Conservation (phyloP, 30 jellyfish, hydroid and myxozoan genomes). For the Mastigias papua region DNA sequence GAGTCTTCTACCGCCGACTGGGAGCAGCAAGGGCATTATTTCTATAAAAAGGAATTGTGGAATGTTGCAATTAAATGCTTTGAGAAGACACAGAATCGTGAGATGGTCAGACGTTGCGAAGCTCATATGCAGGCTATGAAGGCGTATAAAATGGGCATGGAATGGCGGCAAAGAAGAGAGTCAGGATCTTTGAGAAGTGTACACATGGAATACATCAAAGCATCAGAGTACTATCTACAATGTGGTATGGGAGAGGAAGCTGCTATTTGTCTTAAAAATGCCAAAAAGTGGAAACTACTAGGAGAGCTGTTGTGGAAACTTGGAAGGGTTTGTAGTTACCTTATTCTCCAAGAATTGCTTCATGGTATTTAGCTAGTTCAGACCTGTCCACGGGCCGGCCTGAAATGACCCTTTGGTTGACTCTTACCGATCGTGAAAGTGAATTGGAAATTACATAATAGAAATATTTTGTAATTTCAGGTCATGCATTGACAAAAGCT, state of each 20-base stretch:
- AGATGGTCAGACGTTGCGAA: constrained; percentile 53
- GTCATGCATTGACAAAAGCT: too few species aligned
- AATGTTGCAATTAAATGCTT: constrained; percentile 70
- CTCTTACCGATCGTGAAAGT: too few species aligned
- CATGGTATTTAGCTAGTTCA: too few species aligned
- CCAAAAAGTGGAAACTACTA: constrained; percentile 69
- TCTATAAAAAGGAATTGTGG: constrained; percentile 74
- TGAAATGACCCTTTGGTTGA: too few species aligned
- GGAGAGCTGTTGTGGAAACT: constrained; percentile 59
- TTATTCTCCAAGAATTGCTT: too few species aligned
- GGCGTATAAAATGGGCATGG: constrained; percentile 70
- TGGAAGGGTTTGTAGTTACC: constrained; percentile 50
- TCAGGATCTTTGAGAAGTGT: constrained; percentile 44
- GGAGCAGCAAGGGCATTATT: constrained; percentile 72
- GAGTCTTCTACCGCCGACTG: constrained; percentile 71
- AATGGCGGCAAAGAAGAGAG: constrained; percentile 43
- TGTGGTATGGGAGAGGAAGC: constrained; percentile 83
- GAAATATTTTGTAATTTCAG: too few species aligned
- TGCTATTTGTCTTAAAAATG: constrained; percentile 60
- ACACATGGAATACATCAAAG: constrained; percentile 58
- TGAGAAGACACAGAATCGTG: constrained; percentile 28
- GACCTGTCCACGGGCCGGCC: too few species aligned
- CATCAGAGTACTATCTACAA: constrained; percentile 60
- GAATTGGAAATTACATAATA: too few species aligned
- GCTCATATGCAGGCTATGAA: constrained; percentile 76